Evolutionary conservation across 2,113 vertebrate genomes (phyloP), one percentile per base, ranked within the genome.

Genomic region (Steatornis caripensis): DNA sequence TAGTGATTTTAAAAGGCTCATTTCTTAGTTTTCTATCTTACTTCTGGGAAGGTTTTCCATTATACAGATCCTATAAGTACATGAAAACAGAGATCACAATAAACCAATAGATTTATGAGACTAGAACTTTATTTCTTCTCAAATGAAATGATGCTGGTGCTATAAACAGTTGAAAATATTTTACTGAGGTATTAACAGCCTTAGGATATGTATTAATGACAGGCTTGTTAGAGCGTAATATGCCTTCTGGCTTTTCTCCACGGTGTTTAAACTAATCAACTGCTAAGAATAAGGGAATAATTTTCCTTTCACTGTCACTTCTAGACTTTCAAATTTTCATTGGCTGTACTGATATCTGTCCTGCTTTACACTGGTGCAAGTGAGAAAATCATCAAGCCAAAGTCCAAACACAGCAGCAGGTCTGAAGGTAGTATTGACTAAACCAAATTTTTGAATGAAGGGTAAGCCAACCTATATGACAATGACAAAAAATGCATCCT

Each of bases 1-100:
- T 90, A 85, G 82, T 83, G 41, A 61, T 72, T 96, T 97, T 87
- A 62, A 97, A 89, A 94, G 62, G 18, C 26, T 71, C 55, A 85
- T 96, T 93, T 93, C 87, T 97, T 94, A 82, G 43, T 71, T 94
- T 94, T 37, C 39, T 90, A 41, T 77, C 95, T 96, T 89, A 93
- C 39, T 13, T 93, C 74, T 90, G 92, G 72, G 55, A 95, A 86
- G 21, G 61, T 92, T 97, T 92, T 91, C 62, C 46, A 78, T 91
- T 95, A 86, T 43, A 72, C 29, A 45, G 51, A 75, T 85, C 70
- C 85, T 95, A 60, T 87, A 94, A 94, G 92, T 82, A 84, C 37
- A 70, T 53, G 75, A 91, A 84, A 95, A 68, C 11, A 62, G 75
- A 94, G 57, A 71, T 70, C 54, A 84, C 46, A 92, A 92, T 92